These are phyloP conservation scores for Leucoraja erinaceus DNA, from an alignment of 2,113 vertebrate genomes.

Conservation along the genomic window DNA sequence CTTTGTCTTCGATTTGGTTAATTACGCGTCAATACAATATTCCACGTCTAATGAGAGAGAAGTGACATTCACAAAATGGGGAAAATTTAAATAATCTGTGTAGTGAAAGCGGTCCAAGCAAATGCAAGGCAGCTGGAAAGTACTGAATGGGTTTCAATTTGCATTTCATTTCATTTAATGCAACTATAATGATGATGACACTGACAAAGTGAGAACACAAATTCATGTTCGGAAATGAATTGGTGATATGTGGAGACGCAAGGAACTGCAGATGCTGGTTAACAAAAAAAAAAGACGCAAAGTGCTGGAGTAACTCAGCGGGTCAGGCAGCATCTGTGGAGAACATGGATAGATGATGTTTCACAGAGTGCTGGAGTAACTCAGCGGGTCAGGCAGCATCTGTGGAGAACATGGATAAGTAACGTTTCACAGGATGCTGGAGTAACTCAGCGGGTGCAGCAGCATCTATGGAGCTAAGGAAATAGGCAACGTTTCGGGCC, in stretches of 20 bases:
- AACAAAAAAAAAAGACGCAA: too few relatives aligned
- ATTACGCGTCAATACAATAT: neutral
- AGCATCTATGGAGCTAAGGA: too few relatives aligned
- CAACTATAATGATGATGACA: neutral
- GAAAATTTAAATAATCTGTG: neutral
- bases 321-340: too few relatives aligned
- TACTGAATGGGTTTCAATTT: neutral
- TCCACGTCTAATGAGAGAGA: neutral
- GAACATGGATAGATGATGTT: too few relatives aligned
- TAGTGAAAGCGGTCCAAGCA: neutral
- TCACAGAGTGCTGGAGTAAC: too few relatives aligned
- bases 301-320: too few relatives aligned
- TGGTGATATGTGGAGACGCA: neutral
- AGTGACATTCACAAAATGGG: neutral
- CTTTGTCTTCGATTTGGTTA: neutral
- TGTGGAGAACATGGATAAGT: too few relatives aligned
- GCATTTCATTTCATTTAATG: neutral
- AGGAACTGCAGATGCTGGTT: too few relatives aligned
- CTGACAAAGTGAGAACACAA: neutral
- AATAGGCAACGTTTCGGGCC: too few relatives aligned
- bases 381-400: too few relatives aligned
- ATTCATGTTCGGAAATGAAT: constrained; percentile 17
- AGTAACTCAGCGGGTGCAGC: too few relatives aligned
- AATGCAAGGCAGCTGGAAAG: neutral
- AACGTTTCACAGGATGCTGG: too few relatives aligned